Evolutionary conservation across 2,888 invertebrate species (phyloP).

Genomic region (Habrosyne pyritoides): DNA sequence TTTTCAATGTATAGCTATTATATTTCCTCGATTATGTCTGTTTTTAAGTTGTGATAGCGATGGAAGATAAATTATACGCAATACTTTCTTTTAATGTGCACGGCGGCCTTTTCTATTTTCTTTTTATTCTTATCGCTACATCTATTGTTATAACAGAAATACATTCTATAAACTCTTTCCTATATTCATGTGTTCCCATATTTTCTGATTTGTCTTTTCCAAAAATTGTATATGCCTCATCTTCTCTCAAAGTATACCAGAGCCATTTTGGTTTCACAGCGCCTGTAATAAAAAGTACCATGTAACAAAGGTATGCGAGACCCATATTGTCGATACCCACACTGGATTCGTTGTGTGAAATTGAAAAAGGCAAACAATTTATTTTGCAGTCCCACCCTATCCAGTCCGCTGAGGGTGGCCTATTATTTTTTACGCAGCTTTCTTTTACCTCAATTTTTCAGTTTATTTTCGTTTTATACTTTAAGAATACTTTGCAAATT

Average conservation of each 20-base stretch:
- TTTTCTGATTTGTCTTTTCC: too few species aligned
- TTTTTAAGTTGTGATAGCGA: slow-evolving; percentile 7
- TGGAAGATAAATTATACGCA: too few species aligned
- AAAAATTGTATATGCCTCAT: too few species aligned
- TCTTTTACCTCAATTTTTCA: slow-evolving; percentile 72
- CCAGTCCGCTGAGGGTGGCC: slow-evolving; percentile 55
- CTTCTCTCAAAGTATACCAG: too few species aligned
- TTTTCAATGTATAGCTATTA: slow-evolving; percentile 30
- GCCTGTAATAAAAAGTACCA: not conserved
- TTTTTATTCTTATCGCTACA: too few species aligned
- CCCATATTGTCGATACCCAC: slow-evolving; percentile 29
- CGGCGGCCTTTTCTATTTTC: too few species aligned
- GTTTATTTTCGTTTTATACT: slow-evolving; percentile 74
- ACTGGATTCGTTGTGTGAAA: slow-evolving; percentile 47
- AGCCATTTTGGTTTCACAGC: too few species aligned
- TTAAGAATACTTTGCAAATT: too few species aligned
- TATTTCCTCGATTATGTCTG: slow-evolving; percentile 20
- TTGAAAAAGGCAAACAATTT: slow-evolving; percentile 78
- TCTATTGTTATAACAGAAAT: too few species aligned
- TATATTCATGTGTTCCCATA: too few species aligned
- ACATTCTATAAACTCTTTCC: too few species aligned
- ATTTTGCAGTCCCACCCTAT: slow-evolving; percentile 64
- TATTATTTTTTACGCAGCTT: slow-evolving; percentile 76
- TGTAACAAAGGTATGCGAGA: slow-evolving; percentile 15
- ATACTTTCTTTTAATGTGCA: too few species aligned